Conservation (phyloP, 2,113 vertebrate species). For the Saguinus imperator region DNA sequence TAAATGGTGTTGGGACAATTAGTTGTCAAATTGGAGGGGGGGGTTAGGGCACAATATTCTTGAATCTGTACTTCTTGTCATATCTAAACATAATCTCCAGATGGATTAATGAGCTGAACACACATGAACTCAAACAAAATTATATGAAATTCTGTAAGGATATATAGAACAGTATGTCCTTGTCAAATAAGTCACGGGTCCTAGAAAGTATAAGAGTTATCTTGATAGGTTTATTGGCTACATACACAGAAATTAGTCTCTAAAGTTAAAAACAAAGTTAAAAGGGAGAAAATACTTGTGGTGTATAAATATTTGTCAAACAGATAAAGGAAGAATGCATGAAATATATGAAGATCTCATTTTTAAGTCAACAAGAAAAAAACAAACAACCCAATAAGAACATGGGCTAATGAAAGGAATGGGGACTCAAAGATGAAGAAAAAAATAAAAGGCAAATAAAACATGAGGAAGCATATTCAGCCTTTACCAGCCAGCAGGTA, state of each 20-base stretch:
- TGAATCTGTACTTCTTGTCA: conserved; percentile 14
- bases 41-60: background rate
- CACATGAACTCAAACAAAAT: background rate
- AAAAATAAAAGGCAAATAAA: conserved; percentile 25
- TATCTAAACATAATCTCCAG: background rate
- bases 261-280: conserved; percentile 23
- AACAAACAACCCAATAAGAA: background rate
- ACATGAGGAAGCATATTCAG: background rate
- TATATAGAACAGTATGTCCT: background rate
- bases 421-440: background rate
- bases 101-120: conserved; percentile 23
- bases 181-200: conserved; percentile 16
- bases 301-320: background rate
- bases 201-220: conserved; percentile 3
- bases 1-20: background rate
- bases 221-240: background rate
- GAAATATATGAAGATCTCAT: background rate
- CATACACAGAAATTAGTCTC: background rate
- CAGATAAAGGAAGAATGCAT: background rate
- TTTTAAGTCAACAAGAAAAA: conserved; percentile 16
- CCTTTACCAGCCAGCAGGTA: background rate
- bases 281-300: conserved; percentile 15
- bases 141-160: background rate
- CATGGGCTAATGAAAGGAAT: background rate
- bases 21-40: background rate